Evolutionary conservation across 1,140 invertebrate genomes (phyloP).

Genomic region (Cydia strobilella): DNA sequence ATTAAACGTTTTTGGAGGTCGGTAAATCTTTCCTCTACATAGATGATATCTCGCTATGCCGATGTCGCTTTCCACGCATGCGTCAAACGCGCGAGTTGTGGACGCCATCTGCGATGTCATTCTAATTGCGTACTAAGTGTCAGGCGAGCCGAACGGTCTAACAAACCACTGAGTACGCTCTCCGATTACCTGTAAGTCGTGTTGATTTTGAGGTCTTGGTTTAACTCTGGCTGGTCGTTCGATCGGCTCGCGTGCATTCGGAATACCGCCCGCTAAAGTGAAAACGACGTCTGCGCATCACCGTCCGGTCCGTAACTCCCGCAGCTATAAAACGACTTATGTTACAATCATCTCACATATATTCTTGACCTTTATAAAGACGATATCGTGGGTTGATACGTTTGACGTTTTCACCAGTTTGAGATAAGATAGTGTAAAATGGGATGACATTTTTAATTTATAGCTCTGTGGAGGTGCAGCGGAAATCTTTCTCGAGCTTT

Average conservation of each 20-base stretch:
- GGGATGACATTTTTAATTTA: constrained; percentile 25
- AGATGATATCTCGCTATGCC: constrained; percentile 16
- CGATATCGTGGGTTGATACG: constrained; percentile 4
- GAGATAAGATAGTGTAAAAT: constrained; percentile 32
- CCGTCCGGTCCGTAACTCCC: background rate
- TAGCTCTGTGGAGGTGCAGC: background rate
- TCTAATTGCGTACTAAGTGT: background rate
- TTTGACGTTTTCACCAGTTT: constrained; percentile 26
- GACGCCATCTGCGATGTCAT: background rate
- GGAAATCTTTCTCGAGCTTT: background rate
- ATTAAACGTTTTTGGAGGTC: constrained; percentile 1
- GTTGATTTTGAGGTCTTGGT: background rate
- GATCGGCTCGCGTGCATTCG: background rate
- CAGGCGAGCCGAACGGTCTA: background rate
- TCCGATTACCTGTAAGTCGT: no score
- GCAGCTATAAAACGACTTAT: background rate
- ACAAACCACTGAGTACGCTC: background rate
- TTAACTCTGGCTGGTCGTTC: background rate
- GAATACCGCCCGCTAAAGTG: background rate
- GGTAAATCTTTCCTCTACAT: constrained; percentile 4
- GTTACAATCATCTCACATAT: background rate
- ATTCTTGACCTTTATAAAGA: background rate
- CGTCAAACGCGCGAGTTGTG: constrained; percentile 16
- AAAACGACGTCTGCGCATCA: constrained; percentile 14
- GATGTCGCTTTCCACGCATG: constrained; percentile 28